phyloP scores from a whole-genome alignment of 1,140 invertebrate species.

The Bombus fervidus region DNA sequence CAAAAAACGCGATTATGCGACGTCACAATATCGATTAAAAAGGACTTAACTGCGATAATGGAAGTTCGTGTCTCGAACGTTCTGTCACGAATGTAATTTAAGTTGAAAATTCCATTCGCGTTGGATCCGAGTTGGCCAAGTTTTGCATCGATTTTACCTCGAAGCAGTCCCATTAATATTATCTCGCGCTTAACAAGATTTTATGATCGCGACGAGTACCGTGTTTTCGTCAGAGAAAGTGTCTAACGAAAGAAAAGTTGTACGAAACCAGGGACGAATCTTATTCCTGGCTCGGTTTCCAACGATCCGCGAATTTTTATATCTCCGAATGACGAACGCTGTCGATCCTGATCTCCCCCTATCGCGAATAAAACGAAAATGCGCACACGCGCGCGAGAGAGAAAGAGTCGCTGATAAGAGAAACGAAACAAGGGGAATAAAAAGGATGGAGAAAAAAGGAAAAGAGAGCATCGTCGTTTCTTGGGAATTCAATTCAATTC shows the following conservation, averaged over 20 bases:
- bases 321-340: neutral
- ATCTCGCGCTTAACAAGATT: slow-evolving; percentile 59
- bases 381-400: no score
- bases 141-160: slow-evolving; percentile 44
- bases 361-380: neutral
- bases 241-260: slow-evolving; percentile 14
- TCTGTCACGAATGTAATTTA: slow-evolving; percentile 9
- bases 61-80: neutral
- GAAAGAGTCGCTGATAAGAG: neutral
- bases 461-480: neutral
- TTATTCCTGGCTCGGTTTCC: neutral
- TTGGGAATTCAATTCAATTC: slow-evolving; percentile 26
- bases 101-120: slow-evolving; percentile 41
- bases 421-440: neutral
- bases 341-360: neutral
- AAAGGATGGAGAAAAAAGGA: no score
- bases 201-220: slow-evolving; percentile 44
- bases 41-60: slow-evolving; percentile 20
- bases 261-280: neutral
- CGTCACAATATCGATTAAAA: slow-evolving; percentile 22
- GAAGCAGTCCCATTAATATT: slow-evolving; percentile 57
- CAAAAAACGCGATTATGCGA: neutral
- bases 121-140: slow-evolving; percentile 24
- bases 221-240: slow-evolving; percentile 25
- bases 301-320: slow-evolving; percentile 29